A percentile compares a stretch with the other conserved stretches of the same genome.
These are phyloP conservation scores for Stegana nigrithorax DNA, from an alignment of 2,888 invertebrate species.

Conservation along the genomic window DNA sequence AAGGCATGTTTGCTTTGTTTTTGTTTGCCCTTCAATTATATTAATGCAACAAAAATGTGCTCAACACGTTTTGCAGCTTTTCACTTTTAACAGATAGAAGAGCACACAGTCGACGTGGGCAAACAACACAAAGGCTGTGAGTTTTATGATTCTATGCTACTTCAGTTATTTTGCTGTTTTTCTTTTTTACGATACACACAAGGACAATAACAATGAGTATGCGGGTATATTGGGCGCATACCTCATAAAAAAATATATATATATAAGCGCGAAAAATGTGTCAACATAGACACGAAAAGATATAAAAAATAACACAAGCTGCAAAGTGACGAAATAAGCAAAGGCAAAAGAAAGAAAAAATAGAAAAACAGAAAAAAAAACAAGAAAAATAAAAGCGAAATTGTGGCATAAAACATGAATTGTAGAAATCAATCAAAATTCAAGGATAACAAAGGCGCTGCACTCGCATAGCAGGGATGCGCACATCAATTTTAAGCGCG, in stretches of 20 bases:
- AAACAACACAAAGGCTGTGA: background rate
- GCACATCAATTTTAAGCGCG: conserved; percentile 59
- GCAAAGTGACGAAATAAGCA: background rate
- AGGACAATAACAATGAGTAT: conserved; percentile 17
- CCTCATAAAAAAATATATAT: background rate
- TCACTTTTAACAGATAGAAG: background rate
- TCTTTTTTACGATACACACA: conserved; percentile 42
- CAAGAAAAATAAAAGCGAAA: background rate
- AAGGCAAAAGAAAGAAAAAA: background rate
- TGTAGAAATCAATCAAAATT: conserved; percentile 59
- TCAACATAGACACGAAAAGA: conserved; percentile 9
- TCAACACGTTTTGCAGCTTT: conserved; percentile 25
- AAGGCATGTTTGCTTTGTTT: conserved; percentile 48
- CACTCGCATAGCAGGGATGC: conserved; percentile 41
- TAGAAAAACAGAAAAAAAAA: background rate
- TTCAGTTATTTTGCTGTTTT: conserved; percentile 23
- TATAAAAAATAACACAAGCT: background rate
- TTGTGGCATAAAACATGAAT: conserved; percentile 2
- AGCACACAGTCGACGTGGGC: background rate
- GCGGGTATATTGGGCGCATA: background rate
- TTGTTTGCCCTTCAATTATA: conserved; percentile 56
- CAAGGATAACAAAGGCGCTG: conserved; percentile 48
- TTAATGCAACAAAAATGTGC: conserved; percentile 52
- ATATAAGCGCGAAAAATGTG: background rate
- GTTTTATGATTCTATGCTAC: background rate